These are phyloP conservation scores for Graptemys geographica DNA, from an alignment of 2,797 vertebrate genomes.

Conservation along the genomic window DNA sequence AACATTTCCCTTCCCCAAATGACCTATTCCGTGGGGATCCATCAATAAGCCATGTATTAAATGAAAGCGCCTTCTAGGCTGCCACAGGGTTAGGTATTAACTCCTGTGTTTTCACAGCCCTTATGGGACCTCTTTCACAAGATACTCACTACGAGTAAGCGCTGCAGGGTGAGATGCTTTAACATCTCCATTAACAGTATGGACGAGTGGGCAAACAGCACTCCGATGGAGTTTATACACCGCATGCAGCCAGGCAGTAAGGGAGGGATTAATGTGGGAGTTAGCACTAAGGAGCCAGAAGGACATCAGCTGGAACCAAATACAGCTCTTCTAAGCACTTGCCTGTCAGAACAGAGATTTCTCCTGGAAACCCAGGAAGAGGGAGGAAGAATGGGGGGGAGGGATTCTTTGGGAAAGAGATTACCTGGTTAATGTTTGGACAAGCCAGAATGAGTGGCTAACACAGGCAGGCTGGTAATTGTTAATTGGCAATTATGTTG, in stretches of 20 bases:
- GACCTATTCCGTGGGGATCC: neutral
- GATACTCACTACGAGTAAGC: neutral
- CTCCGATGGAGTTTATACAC: neutral
- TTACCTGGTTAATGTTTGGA: neutral
- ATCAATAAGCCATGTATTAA: neutral
- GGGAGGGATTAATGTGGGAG: neutral
- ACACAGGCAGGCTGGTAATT: too few species aligned
- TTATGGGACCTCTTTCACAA: neutral
- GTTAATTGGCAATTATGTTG: neutral
- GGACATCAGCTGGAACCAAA: neutral
- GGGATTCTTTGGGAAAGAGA: neutral
- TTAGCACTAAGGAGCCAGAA: neutral
- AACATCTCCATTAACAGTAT: neutral
- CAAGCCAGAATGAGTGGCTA: neutral
- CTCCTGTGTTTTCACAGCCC: neutral
- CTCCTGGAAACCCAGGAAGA: neutral
- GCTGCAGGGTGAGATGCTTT: neutral
- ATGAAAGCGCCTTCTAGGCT: neutral
- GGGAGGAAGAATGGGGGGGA: rapidly evolving
- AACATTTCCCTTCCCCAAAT: neutral
- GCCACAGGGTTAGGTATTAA: neutral
- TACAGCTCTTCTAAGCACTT: neutral
- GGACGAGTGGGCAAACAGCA: neutral
- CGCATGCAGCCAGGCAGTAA: neutral
- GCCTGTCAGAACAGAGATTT: neutral